Conservation (phyloP, 2,888 invertebrate genomes). For the Cheilosia variabilis region DNA sequence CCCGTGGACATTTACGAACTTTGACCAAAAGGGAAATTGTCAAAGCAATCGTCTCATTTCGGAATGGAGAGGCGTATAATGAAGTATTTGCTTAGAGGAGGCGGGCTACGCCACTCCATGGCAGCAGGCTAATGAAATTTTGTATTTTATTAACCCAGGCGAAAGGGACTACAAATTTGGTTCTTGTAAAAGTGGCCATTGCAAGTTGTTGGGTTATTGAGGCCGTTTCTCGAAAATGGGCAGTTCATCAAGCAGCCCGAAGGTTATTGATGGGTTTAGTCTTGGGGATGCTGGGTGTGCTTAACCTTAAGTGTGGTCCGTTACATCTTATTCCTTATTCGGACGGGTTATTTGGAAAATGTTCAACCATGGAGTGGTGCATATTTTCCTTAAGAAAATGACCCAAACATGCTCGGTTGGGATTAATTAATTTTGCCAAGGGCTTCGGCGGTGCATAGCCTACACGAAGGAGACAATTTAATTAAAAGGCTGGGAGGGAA, state of each 20-base stretch:
- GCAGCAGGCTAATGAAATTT: conserved; percentile 53
- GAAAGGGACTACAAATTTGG: conserved; percentile 51
- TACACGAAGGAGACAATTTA: conserved; percentile 24
- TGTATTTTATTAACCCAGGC: conserved; percentile 66
- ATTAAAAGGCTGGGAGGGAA: conserved; percentile 30
- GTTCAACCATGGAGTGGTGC: neutral
- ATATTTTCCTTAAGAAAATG: conserved; percentile 14
- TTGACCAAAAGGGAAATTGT: conserved; percentile 37
- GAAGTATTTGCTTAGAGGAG: conserved; percentile 15
- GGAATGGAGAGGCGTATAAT: conserved; percentile 42
- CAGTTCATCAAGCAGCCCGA: conserved; percentile 47
- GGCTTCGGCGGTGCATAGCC: conserved; percentile 3
- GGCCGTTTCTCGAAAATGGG: conserved; percentile 54
- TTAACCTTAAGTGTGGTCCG: conserved; percentile 51
- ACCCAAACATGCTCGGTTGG: conserved; percentile 12
- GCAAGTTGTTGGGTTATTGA: conserved; percentile 46
- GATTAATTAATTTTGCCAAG: conserved; percentile 54
- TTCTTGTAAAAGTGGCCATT: conserved; percentile 55
- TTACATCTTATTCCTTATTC: conserved; percentile 43
- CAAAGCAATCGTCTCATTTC: conserved; percentile 53
- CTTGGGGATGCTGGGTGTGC: conserved; percentile 39
- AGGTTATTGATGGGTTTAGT: conserved; percentile 64
- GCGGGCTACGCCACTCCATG: neutral
- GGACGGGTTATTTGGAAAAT: conserved; percentile 54
- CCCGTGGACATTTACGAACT: conserved; percentile 49